Evolutionary conservation across 2,113 vertebrate genomes (phyloP).

Genomic region (Falcunculus frontatus): DNA sequence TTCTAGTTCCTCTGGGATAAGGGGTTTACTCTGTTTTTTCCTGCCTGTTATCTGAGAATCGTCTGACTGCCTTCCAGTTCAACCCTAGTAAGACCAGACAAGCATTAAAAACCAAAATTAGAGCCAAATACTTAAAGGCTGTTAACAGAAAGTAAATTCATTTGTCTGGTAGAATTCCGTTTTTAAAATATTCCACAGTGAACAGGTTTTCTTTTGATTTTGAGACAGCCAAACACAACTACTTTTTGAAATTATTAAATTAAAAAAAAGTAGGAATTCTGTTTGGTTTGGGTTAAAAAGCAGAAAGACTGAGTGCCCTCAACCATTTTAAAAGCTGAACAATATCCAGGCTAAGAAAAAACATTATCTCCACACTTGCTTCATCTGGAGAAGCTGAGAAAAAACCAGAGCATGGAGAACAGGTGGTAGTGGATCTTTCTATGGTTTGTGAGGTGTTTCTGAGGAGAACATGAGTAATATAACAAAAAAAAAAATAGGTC

Average conservation of each 20-base stretch:
- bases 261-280: background rate
- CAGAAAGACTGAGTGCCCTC: background rate
- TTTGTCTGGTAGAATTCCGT: background rate
- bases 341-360: background rate
- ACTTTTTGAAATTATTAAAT: background rate
- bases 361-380: background rate
- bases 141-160: background rate
- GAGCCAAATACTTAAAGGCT: background rate
- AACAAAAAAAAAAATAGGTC: background rate
- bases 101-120: background rate
- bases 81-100: background rate
- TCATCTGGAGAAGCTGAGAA: background rate
- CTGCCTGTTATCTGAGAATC: background rate
- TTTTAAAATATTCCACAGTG: background rate
- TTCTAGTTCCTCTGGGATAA: slow-evolving; percentile 1
- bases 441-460: background rate
- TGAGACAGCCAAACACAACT: background rate
- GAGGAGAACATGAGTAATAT: background rate
- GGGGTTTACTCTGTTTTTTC: background rate
- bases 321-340: background rate
- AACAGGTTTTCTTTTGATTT: background rate
- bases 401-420: background rate
- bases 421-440: background rate
- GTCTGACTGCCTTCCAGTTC: background rate
- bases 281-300: background rate